A percentile compares a stretch with the other conserved stretches of the same genome.
phyloP scores from a whole-genome alignment of 2,888 invertebrate species.

The Trimorus sp. region DNA sequence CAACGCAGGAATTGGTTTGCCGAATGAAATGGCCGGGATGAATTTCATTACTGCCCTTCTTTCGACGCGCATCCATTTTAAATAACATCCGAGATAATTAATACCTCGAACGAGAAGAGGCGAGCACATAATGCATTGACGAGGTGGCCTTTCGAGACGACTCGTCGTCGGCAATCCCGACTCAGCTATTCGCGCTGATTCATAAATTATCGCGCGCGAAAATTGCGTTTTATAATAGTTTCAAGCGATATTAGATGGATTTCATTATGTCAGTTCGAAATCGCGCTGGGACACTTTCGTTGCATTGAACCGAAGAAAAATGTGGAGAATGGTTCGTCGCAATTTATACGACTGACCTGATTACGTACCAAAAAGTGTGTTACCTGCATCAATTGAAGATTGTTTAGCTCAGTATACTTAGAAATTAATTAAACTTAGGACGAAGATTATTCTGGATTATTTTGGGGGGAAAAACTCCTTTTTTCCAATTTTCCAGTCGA shows the following conservation, averaged over 20 bases:
- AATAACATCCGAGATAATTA: slow-evolving; percentile 27
- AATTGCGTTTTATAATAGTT: slow-evolving; percentile 22
- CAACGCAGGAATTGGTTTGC: no score
- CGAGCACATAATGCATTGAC: slow-evolving; percentile 17
- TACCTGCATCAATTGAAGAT: no score
- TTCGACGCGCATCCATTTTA: slow-evolving; percentile 12
- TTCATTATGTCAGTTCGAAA: slow-evolving; percentile 15
- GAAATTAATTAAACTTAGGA: no score
- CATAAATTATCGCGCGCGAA: slow-evolving; percentile 14
- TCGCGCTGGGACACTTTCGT: slow-evolving; percentile 14
- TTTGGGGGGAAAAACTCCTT: no score
- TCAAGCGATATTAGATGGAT: slow-evolving; percentile 11
- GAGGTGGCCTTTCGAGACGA: slow-evolving; percentile 7
- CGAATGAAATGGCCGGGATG: no score
- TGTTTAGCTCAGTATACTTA: no score
- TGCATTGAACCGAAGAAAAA: background rate
- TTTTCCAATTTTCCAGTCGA: no score
- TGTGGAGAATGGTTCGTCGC: background rate
- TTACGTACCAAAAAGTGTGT: background rate
- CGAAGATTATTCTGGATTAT: no score
- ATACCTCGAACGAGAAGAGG: slow-evolving; percentile 21
- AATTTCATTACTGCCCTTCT: no score
- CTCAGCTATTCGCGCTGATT: slow-evolving; percentile 14
- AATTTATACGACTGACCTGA: background rate
- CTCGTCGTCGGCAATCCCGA: slow-evolving; percentile 16